Evolutionary conservation across 2,797 vertebrate species (phyloP), one percentile per base, ranked within the genome.

Genomic region (Chelonia mydas): DNA sequence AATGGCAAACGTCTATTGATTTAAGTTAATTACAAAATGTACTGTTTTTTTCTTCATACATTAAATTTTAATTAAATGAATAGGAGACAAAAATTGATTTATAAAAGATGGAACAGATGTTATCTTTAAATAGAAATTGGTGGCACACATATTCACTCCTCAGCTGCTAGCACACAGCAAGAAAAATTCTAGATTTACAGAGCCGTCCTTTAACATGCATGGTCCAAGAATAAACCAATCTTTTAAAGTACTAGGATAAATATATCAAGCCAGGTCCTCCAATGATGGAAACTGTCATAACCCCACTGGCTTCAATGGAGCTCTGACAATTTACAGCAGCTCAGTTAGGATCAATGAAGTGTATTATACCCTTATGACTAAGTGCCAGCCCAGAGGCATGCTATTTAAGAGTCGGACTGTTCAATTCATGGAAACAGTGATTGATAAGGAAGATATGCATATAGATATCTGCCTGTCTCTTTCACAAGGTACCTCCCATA

Each of bases 381-480:
- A 54, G 25, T 77, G 4, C 13, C 50, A 86, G 28, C 47, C 83
- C 23, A 27, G 33, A 68, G 79, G 50, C 45, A 23, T 2, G 5
- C 25, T n/a, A 77, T 59, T 89, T 49, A 50, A 53, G 88, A 78
- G 0, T 37, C 13, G 27, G 27, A 19, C 0, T 13, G 19, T 51
- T 76, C n/a, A 41, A 72, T 72, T 41, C 65, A 72, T 7, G 8
- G 27, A 27, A 81, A 45, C 27, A 41, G 53, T 9, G 23, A 55
- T 10, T 15, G 53, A 9, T 37, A 27, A 12, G 79, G 41, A 54
- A 65, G 49, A 41, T 25, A 72, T 25, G 21, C 5, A 12, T 5
- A 55, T 17, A 33, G 0, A 0, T 50, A 28, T 37, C 2, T 1
- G 21, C 17, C 84, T 78, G 77, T 83, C 81, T 53, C 78, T 82